Evolutionary conservation across 2,888 invertebrate genomes (phyloP), one percentile per base, ranked within the genome.

Genomic region (Agrilus biguttatus): DNA sequence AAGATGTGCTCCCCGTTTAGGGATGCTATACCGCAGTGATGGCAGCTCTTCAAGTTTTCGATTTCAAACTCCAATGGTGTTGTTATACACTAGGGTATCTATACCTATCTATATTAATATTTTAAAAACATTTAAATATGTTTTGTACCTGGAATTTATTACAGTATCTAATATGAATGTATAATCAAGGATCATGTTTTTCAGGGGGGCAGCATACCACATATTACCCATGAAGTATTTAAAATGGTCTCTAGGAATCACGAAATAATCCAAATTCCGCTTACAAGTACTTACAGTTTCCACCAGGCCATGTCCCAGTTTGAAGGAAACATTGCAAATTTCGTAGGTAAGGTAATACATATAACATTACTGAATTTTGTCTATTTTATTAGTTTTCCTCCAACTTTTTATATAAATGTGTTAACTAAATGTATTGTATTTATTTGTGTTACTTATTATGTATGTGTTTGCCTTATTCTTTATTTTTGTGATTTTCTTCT

Each of bases 151-250:
- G 33, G 38, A 14, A 19, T 40, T 12, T 38, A n/a, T 43, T 36
- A 8, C 21, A n/a, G 6, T n/a, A 4, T 33, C 12, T 12, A n/a
- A 17, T n/a, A 39, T 42, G 13, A 21, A n/a, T 7, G 17, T 28
- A 34, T 38, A 23, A 10, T 8, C 14, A 19, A 37, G 1, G 39
- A n/a, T 23, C 8, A 7, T 4, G 13, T 23, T 39, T 55, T 71
- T 43, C 62, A 86, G 82, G 78, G 81, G 52, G 92, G 88, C 37
- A 82, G 83, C 63, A 75, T 90, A 39, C 87, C 89, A 0, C 83
- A 89, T 63, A 65, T 93, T 17, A 85, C 83, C 0, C 74, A 78
- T 48, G 88, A 87, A 66, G 81, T 84, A 0, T 72, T 86, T 41
- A 68, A 77, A 50, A 71, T 75, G 61, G 68, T 86, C 6, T 77